These are phyloP conservation scores for Rhodeus uyekii DNA, from an alignment of 2,797 vertebrate species.

Conservation along the genomic window DNA sequence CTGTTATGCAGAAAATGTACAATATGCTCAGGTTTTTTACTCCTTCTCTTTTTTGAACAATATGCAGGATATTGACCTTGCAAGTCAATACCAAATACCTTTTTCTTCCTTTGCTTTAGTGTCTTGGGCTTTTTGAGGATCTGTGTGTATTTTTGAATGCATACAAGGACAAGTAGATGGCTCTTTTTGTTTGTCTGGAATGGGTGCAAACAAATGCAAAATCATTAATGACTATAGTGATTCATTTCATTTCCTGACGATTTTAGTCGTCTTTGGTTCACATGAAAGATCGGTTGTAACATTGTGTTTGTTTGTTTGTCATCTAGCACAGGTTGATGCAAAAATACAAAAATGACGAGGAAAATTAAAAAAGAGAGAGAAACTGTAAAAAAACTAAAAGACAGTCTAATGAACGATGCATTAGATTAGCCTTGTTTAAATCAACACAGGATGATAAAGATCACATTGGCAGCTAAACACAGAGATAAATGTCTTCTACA, in stretches of 20 bases:
- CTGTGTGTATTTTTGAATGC: constrained; percentile 32
- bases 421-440: constrained; percentile 36
- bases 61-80: constrained; percentile 35
- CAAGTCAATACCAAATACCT: constrained; percentile 61
- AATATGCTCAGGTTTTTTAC: neutral
- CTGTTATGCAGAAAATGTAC: neutral
- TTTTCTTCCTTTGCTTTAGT: constrained; percentile 53
- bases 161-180: constrained; percentile 40
- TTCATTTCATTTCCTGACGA: neutral
- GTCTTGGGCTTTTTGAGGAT: constrained; percentile 35
- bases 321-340: neutral
- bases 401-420: neutral
- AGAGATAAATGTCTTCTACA: constrained; percentile 23
- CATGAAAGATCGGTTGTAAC: neutral
- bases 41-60: constrained; percentile 8
- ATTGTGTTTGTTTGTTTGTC: neutral
- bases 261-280: neutral
- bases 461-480: neutral
- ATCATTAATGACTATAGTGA: neutral
- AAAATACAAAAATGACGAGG: neutral
- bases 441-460: constrained; percentile 14
- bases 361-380: too few relatives aligned
- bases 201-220: constrained; percentile 34
- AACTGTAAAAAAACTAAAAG: neutral
- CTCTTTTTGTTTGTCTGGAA: constrained; percentile 47